Evolutionary conservation across 1,140 invertebrate genomes (phyloP), one percentile per base, ranked within the genome.

Genomic region (Ptiloglossa arizonensis): DNA sequence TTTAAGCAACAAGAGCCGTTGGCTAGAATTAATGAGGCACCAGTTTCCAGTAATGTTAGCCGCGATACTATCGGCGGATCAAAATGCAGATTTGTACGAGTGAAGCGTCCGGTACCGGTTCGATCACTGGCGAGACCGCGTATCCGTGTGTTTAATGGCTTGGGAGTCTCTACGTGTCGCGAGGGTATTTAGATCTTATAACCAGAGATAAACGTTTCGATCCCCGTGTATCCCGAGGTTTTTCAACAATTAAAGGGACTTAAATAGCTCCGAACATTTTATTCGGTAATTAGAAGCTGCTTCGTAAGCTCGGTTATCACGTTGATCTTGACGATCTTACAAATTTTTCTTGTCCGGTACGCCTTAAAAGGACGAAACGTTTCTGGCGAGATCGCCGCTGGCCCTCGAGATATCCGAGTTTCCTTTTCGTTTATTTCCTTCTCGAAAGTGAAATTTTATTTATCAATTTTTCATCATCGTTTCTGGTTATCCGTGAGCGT

Each of bases 61-160:
- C 78, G 52, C 73, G 82, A 83, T 83, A 79, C 59, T 71, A 83
- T 83, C 75, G 44, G n/a, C 82, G 64, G 60, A 83, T 83, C 75
- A 83, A 83, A 83, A 83, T 83, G 82, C 77, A 75, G 60, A 83
- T 83, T 74, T 74, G 66, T 46, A 46, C 70, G 59, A 54, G 52
- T 4, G 57, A 64, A 35, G 35, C 52, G 64, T 54, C 63, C 59
- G 38, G 59, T 74, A 78, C 48, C 63, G 75, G 60, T 57, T 66
- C 67, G 74, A 38, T 62, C 62, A 29, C 52, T 24, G 48, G n/a
- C n/a, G n/a, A n/a, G n/a, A n/a, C n/a, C n/a, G n/a, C 52, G 38
- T 32, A 63, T 66, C 48, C 32, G 15, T 27, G 27, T 41, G 67
- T 77, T 35, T 77, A 77, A 69, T 77, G 56, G 46, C 38, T 71